Base-by-base conservation (phyloP, 2,888 invertebrate genomes). In the Sinopyrophorus schimmeli region DNA sequence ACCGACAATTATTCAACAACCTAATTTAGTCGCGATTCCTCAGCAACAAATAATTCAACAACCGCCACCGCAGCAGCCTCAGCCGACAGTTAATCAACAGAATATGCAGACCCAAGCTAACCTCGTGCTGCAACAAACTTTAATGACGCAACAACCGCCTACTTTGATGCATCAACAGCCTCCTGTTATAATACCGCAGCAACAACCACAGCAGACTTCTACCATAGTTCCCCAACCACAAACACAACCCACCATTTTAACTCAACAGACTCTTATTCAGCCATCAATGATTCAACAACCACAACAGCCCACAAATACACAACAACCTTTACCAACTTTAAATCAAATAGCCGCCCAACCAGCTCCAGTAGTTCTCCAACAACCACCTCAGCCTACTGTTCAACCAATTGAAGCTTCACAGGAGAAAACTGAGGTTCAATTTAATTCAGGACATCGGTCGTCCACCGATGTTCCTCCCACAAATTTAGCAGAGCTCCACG, bases 401-500 rank as follows among this genome's bases (percentile, higher is more conserved):
- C 50, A 56, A 42, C 44, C 42, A 18, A 16, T 24, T 6, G 50
- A 51, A 24, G 32, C 40, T 2, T 34, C 18, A 21, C 54, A 32
- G 20, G 53, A 47, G 11, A 40, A 38, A 6, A 9, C 49, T 14
- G 40, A 53, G 35, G 18, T 75, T 62, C 78, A 73, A 54, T 73
- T 69, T 40, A 68, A 17, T 21, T 40, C 53, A 4, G 14, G 26
- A 12, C 63, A 59, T 44, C 62, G 67, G 27, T 46, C 64, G 21
- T 66, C 67, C 4, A 59, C 54, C n/a, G 64, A 65, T 3, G 60
- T 63, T 12, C 67, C 70, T 1, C 64, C 65, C 1, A 68, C 67
- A 55, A 71, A 72, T 54, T 56, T 72, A 11, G 66, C 62, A 11
- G 71, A 72, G 55, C 55, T 72, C 26, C 70, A 73, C 37, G 68